Evolutionary conservation across 2,888 invertebrate genomes (phyloP).

Genomic region (Dasypolia templi): DNA sequence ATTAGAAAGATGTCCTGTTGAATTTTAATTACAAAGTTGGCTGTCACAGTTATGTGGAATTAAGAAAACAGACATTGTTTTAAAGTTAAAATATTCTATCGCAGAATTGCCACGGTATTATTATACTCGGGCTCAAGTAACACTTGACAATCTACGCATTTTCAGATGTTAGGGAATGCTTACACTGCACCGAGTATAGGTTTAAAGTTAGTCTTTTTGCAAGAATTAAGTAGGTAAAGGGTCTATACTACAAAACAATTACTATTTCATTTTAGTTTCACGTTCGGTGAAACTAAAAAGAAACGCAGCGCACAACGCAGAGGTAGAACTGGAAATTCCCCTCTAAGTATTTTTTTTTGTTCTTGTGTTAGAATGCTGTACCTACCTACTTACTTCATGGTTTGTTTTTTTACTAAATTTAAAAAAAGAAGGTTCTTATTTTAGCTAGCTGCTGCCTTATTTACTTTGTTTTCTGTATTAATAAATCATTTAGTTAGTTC

Average conservation of each 20-base stretch:
- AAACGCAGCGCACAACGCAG: too few relatives aligned
- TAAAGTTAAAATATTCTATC: constrained; percentile 55
- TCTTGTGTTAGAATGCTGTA: too few relatives aligned
- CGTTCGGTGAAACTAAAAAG: too few relatives aligned
- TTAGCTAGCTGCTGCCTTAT: not conserved
- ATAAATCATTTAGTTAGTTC: not conserved
- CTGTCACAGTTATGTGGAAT: constrained; percentile 40
- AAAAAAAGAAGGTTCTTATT: not conserved
- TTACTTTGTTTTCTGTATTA: not conserved
- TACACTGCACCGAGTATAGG: not conserved
- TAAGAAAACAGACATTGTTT: constrained; percentile 61
- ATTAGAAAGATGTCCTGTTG: constrained; percentile 48
- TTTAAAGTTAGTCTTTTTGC: not conserved
- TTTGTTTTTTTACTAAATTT: not conserved
- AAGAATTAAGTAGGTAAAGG: too few relatives aligned
- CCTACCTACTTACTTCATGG: too few relatives aligned
- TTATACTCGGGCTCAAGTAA: constrained; percentile 42
- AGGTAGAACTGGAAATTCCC: too few relatives aligned
- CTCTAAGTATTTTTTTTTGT: too few relatives aligned
- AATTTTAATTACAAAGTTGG: constrained; percentile 62
- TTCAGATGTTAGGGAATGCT: not conserved
- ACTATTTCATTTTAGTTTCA: too few relatives aligned
- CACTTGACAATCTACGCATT: constrained; percentile 33
- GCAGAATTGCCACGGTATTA: constrained; percentile 21
- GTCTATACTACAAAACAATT: too few relatives aligned